These are phyloP conservation scores for Biston betularia DNA, from an alignment of 2,888 invertebrate genomes.

Conservation along the genomic window DNA sequence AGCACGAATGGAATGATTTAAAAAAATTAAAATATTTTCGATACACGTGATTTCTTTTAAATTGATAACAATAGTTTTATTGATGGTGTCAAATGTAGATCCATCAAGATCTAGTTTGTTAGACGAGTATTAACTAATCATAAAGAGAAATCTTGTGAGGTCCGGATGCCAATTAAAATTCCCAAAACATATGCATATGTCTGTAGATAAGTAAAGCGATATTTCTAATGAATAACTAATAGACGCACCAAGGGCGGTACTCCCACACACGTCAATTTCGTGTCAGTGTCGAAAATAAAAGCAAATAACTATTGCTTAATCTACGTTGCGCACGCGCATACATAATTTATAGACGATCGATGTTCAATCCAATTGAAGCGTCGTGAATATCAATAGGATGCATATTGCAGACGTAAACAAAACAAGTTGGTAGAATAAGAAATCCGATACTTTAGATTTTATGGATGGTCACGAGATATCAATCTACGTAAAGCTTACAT, in stretches of 20 bases:
- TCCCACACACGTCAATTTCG: conserved; percentile 54
- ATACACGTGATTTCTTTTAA: neutral
- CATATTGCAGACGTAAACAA: conserved; percentile 52
- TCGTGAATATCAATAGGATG: conserved; percentile 54
- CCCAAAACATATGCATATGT: conserved; percentile 37
- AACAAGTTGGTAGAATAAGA: conserved; percentile 42
- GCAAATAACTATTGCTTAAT: conserved; percentile 33
- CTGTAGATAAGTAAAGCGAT: conserved; percentile 51
- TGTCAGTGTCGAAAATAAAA: conserved; percentile 52
- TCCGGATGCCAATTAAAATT: conserved; percentile 19
- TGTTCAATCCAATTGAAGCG: conserved; percentile 49
- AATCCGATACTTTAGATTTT: conserved; percentile 8
- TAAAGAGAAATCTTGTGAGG: conserved; percentile 16
- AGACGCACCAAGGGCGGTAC: conserved; percentile 61
- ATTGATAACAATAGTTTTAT: neutral
- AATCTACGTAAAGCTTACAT: neutral
- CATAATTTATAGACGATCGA: conserved; percentile 51
- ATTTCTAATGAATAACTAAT: conserved; percentile 54
- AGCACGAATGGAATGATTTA: too few species aligned
- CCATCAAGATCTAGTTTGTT: neutral
- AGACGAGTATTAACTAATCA: neutral
- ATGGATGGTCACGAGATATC: conserved; percentile 7
- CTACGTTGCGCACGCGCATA: conserved; percentile 51
- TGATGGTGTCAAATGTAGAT: neutral
- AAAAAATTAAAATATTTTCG: too few species aligned